Evolutionary conservation across 2,113 vertebrate species (phyloP).

Genomic region (Opisthocomus hoazin): DNA sequence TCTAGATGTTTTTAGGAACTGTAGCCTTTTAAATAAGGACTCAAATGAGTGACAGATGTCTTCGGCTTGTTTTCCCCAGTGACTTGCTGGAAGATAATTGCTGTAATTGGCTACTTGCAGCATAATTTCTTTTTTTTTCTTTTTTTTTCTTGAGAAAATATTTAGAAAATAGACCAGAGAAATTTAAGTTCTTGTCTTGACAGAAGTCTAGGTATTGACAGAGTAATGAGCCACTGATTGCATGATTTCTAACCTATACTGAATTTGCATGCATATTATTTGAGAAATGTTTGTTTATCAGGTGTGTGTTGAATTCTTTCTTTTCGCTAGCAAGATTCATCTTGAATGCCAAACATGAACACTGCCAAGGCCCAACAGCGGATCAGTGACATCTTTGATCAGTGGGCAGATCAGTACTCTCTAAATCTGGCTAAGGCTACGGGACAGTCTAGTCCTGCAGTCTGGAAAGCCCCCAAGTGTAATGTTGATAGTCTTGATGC

Average conservation of each 20-base stretch:
- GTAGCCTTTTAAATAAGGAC: not conserved
- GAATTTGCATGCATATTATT: not conserved
- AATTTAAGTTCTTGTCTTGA: not conserved
- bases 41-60: not conserved
- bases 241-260: not conserved
- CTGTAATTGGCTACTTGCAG: not conserved
- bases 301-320: not conserved
- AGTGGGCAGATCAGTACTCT: not conserved
- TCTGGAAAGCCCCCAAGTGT: not conserved
- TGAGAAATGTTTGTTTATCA: not conserved
- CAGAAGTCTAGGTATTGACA: not conserved
- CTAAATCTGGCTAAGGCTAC: not conserved
- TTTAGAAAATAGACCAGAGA: not conserved
- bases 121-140: too few species aligned
- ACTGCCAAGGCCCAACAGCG: not conserved
- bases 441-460: not conserved
- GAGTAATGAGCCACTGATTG: not conserved
- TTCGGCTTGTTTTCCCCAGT: not conserved
- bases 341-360: not conserved
- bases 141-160: not conserved
- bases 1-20: not conserved
- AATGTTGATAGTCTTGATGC: not conserved
- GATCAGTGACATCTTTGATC: not conserved
- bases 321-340: not conserved
- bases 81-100: not conserved